A percentile compares a stretch with the other conserved stretches of the same genome.
Conservation (phyloP, 2,113 vertebrate species). For the Pogonocichla stellata region DNA sequence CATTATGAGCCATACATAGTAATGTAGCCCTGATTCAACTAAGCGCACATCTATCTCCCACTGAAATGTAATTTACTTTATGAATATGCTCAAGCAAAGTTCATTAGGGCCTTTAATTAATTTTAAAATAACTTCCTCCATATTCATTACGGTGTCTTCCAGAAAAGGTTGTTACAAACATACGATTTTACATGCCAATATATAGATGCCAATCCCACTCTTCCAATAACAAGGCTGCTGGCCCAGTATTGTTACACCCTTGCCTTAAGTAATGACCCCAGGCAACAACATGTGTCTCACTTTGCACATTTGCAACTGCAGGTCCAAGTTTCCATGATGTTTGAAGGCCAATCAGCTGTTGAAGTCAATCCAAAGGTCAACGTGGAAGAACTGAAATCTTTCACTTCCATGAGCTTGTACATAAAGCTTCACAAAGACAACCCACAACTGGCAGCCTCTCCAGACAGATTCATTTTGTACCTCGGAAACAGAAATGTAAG, state of each 20-base stretch:
- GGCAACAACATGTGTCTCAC: not conserved
- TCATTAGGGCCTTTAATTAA: not conserved
- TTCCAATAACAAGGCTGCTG: not conserved
- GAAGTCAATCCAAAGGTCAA: conserved; percentile 87
- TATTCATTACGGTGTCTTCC: not conserved
- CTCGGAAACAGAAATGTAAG: conserved; percentile 92
- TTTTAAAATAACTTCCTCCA: not conserved
- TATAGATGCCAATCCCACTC: not conserved
- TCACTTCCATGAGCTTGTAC: conserved; percentile 92
- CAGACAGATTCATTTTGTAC: conserved; percentile 92
- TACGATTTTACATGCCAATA: not conserved
- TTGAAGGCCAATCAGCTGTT: conserved; percentile 89
- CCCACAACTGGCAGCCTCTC: conserved; percentile 75
- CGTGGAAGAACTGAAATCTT: conserved; percentile 87
- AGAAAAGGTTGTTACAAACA: not conserved
- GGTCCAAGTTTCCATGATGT: conserved; percentile 98
- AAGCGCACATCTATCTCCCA: not conserved
- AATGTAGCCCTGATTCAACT: not conserved
- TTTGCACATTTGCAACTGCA: conserved; percentile 52
- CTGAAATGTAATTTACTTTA: not conserved
- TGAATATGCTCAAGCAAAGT: not conserved
- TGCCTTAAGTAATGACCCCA: not conserved
- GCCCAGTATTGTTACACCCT: not conserved
- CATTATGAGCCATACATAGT: not conserved
- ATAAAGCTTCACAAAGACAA: conserved; percentile 79